These are phyloP conservation scores for Cephalopholis sonnerati DNA, from an alignment of 2,113 vertebrate genomes.

Conservation along the genomic window DNA sequence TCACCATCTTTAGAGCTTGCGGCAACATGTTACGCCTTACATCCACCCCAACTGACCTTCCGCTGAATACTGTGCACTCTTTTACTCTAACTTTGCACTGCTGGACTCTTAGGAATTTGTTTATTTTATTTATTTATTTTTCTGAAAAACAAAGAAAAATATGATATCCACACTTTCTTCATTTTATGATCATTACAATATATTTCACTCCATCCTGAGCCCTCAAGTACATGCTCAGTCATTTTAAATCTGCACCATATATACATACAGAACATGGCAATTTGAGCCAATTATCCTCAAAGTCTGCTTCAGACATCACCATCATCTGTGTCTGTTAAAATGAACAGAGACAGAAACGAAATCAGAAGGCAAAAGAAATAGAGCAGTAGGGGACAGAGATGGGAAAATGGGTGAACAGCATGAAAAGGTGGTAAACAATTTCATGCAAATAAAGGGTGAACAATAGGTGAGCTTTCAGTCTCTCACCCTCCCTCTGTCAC, in stretches of 20 bases:
- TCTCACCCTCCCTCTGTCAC: conserved; percentile 49
- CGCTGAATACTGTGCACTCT: conserved; percentile 37
- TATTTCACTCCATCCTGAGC: background rate
- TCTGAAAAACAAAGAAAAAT: background rate
- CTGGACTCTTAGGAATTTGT: background rate
- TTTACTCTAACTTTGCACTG: conserved; percentile 18
- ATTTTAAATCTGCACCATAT: conserved; percentile 5
- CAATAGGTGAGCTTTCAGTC: conserved; percentile 78
- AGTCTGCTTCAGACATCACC: conserved; percentile 36
- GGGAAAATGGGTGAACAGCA: conserved; percentile 71
- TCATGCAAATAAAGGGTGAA: conserved; percentile 83
- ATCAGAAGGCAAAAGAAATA: conserved; percentile 63
- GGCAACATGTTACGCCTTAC: conserved; percentile 44
- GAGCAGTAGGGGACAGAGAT: conserved; percentile 66
- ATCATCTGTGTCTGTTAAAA: conserved; percentile 54
- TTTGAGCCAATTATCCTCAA: conserved; percentile 61
- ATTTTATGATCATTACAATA: background rate
- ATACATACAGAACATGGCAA: background rate
- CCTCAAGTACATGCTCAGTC: background rate
- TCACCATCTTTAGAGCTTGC: conserved; percentile 50
- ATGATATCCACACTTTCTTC: background rate
- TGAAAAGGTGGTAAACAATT: conserved; percentile 83
- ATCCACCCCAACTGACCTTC: conserved; percentile 57
- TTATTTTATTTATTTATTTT: conserved; percentile 8
- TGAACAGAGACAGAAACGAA: conserved; percentile 58